Conservation (phyloP, 2,888 invertebrate species). For the Rosalia funebris region DNA sequence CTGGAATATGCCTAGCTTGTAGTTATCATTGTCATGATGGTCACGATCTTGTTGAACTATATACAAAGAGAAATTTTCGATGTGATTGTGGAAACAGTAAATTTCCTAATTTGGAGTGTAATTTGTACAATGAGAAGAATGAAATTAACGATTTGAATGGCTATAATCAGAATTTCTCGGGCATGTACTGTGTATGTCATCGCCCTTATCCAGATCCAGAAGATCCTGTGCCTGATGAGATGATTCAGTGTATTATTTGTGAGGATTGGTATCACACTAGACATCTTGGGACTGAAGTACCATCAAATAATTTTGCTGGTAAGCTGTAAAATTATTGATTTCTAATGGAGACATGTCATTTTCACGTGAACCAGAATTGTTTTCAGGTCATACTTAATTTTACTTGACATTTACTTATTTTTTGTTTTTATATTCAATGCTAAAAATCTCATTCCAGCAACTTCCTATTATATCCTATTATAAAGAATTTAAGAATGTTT, state of each 20-base stretch:
- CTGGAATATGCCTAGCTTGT: slow-evolving; percentile 94
- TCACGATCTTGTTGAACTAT: slow-evolving; percentile 94
- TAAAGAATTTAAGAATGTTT: no score
- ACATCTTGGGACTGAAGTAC: slow-evolving; percentile 73
- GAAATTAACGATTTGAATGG: slow-evolving; percentile 76
- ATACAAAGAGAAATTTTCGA: slow-evolving; percentile 94
- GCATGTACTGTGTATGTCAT: slow-evolving; percentile 89
- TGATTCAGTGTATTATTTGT: slow-evolving; percentile 96
- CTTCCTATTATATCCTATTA: no score
- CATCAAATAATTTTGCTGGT: slow-evolving; percentile 64
- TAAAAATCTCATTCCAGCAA: no score
- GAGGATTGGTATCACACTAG: slow-evolving; percentile 97
- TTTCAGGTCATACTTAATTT: no score
- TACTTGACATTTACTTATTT: no score
- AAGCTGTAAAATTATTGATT: slow-evolving; percentile 5
- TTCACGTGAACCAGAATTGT: no score
- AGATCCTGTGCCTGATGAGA: slow-evolving; percentile 82
- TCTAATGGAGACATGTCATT: no score
- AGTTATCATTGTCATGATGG: slow-evolving; percentile 94
- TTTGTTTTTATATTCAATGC: no score
- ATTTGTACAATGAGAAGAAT: slow-evolving; percentile 72
- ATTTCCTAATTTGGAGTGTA: slow-evolving; percentile 72
- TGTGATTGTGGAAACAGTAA: slow-evolving; percentile 94
- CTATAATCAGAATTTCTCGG: slow-evolving; percentile 95
- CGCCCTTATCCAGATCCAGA: slow-evolving; percentile 96